These are phyloP conservation scores for Chamaetylas fuelleborni DNA, from an alignment of 2,113 vertebrate genomes.

Conservation along the genomic window DNA sequence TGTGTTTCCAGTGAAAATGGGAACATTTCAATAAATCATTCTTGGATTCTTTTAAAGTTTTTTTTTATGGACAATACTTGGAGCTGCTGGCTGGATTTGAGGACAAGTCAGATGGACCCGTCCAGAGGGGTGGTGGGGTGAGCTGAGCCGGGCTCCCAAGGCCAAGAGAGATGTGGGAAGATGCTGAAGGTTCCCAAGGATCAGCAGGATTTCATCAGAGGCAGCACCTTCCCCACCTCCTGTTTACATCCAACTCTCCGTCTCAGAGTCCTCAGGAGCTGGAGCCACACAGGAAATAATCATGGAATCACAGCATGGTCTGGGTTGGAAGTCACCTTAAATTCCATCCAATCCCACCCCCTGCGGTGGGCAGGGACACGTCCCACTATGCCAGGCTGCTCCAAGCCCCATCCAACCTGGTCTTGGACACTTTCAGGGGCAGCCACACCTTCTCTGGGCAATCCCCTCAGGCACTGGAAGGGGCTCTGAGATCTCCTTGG, in stretches of 20 bases:
- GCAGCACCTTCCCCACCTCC: background rate
- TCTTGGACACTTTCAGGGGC: background rate
- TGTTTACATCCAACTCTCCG: background rate
- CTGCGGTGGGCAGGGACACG: background rate
- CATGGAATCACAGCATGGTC: background rate
- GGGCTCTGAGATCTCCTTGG: background rate
- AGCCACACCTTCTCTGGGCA: background rate
- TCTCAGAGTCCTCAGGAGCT: background rate
- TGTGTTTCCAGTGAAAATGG: background rate
- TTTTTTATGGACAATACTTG: background rate
- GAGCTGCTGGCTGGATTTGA: background rate
- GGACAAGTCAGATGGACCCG: background rate
- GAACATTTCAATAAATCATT: background rate
- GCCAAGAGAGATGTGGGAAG: background rate
- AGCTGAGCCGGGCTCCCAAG: background rate
- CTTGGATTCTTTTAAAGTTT: background rate
- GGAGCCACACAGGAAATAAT: background rate
- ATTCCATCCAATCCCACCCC: background rate
- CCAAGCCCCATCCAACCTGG: rapidly evolving
- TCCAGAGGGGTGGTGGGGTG: background rate
- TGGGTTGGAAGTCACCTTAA: background rate
- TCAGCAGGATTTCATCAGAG: background rate
- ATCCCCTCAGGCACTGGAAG: rapidly evolving
- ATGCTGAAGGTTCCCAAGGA: background rate
- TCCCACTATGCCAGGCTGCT: background rate